These are phyloP conservation scores for Fabriciana adippe DNA, from an alignment of 2,888 invertebrate genomes.

Conservation along the genomic window DNA sequence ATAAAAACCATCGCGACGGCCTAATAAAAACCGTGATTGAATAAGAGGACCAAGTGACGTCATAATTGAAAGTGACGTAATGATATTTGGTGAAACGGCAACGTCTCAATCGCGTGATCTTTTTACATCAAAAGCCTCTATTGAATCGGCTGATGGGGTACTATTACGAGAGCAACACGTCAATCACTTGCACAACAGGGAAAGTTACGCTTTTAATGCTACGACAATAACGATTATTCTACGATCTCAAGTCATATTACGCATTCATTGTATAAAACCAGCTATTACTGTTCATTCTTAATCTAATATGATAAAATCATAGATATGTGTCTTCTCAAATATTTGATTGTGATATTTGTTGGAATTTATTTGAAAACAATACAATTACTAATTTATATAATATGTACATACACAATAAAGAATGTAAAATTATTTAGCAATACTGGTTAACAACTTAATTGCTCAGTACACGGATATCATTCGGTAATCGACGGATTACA, in stretches of 20 bases:
- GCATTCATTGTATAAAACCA: slow-evolving; percentile 2
- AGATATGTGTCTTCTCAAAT: neutral
- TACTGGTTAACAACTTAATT: slow-evolving; percentile 11
- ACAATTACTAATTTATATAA: too few species aligned
- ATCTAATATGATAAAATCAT: neutral
- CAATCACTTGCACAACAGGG: slow-evolving; percentile 73
- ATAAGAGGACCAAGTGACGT: slow-evolving; percentile 24
- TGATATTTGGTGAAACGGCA: slow-evolving; percentile 59
- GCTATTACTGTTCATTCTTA: neutral
- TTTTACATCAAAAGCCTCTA: slow-evolving; percentile 64
- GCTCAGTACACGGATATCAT: slow-evolving; percentile 1
- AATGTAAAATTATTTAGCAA: slow-evolving; percentile 4
- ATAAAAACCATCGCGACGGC: neutral
- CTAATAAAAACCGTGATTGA: neutral
- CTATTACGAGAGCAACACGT: slow-evolving; percentile 65
- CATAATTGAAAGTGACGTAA: slow-evolving; percentile 56
- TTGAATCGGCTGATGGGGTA: slow-evolving; percentile 65
- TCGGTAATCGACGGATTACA: slow-evolving; percentile 42
- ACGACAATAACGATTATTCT: slow-evolving; percentile 25
- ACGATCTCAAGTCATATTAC: slow-evolving; percentile 9
- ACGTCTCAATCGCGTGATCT: slow-evolving; percentile 71
- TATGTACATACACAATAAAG: neutral
- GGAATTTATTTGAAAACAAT: too few species aligned
- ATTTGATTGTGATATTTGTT: too few species aligned
- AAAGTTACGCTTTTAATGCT: slow-evolving; percentile 51